Evolutionary conservation across 1,140 invertebrate species (phyloP).

Genomic region (Aphelenchoides fujianensis): DNA sequence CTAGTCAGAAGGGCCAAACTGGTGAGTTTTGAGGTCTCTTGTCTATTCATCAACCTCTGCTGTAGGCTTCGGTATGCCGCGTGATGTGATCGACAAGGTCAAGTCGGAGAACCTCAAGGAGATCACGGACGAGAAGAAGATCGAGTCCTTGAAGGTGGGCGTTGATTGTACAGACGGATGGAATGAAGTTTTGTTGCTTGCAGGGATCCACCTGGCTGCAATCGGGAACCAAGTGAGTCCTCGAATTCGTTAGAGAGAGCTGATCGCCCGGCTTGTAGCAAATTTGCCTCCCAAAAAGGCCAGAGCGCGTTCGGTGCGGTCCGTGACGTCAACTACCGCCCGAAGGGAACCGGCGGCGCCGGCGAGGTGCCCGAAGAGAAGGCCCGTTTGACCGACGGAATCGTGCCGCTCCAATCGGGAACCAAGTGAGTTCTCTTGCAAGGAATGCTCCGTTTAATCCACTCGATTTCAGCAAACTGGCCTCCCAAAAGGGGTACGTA

Average conservation of each 20-base stretch:
- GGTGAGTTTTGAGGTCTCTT: no score
- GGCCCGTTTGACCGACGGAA: constrained; percentile 60
- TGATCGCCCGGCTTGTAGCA: no score
- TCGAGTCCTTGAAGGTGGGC: constrained; percentile 52
- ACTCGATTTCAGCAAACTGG: no score
- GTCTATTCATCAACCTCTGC: no score
- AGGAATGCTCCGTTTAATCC: no score
- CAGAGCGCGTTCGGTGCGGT: constrained; percentile 49
- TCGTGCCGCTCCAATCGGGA: constrained; percentile 61
- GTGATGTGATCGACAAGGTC: constrained; percentile 62
- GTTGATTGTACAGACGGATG: no score
- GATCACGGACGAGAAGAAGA: constrained; percentile 59
- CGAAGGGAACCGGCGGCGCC: constrained; percentile 62
- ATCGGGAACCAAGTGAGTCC: constrained; percentile 62
- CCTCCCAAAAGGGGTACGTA: constrained; percentile 47
- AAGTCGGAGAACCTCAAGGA: constrained; percentile 59
- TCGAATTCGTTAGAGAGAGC: no score
- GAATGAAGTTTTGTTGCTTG: no score
- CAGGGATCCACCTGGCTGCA: constrained; percentile 59
- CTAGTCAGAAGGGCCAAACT: constrained; percentile 62
- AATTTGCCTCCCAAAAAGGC: constrained; percentile 61
- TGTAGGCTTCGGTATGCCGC: constrained; percentile 59
- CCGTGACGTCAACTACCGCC: constrained; percentile 61
- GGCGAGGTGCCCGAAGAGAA: constrained; percentile 61
- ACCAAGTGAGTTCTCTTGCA: no score